These are phyloP conservation scores for Rhinoptilus africanus DNA, from an alignment of 2,113 vertebrate genomes.

Conservation along the genomic window DNA sequence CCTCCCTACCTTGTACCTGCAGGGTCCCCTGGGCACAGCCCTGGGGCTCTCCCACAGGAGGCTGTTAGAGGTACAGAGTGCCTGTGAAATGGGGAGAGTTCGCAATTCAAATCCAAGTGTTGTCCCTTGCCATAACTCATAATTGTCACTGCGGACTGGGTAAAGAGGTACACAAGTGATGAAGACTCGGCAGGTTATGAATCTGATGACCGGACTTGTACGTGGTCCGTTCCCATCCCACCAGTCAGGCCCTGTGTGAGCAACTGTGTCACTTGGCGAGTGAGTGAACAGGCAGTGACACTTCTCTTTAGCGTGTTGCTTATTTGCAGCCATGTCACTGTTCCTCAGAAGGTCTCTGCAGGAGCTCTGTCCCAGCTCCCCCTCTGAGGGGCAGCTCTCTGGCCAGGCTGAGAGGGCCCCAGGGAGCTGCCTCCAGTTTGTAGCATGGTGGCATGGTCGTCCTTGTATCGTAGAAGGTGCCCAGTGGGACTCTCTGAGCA, in stretches of 20 bases:
- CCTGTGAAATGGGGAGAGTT: background rate
- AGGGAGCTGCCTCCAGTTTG: fast-evolving
- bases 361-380: background rate
- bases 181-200: background rate
- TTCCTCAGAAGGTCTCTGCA: background rate
- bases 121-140: background rate
- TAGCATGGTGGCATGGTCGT: background rate
- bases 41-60: background rate
- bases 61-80: background rate
- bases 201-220: background rate
- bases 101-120: background rate
- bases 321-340: background rate
- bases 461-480: background rate
- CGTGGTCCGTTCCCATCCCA: background rate
- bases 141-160: background rate
- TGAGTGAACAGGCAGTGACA: fast-evolving
- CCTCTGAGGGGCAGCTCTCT: background rate
- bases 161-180: background rate
- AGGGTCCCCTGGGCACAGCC: background rate
- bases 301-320: background rate
- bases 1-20: background rate
- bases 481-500: background rate
- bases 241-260: background rate
- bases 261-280: fast-evolving
- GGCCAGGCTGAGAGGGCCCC: background rate